Conservation (phyloP, 2,113 vertebrate genomes). For the Macaca mulatta region DNA sequence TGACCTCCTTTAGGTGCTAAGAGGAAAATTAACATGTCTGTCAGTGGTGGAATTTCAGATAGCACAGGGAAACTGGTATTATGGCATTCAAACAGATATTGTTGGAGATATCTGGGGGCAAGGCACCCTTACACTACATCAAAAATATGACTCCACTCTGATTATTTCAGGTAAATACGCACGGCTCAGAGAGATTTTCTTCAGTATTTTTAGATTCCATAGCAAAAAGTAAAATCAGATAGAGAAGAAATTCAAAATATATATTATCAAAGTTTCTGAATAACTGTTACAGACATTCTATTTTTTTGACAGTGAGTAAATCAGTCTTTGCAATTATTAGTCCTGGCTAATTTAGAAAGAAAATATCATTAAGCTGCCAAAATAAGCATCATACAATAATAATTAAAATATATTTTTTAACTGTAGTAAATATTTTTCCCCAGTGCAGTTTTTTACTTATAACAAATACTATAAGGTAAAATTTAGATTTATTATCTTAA, state of each 20-base stretch:
- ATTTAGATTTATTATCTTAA: neutral
- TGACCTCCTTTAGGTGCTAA: neutral
- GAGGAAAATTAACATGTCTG: neutral
- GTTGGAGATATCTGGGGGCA: too few relatives aligned
- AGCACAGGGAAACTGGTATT: neutral
- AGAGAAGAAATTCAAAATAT: neutral
- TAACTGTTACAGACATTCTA: neutral
- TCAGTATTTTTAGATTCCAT: neutral
- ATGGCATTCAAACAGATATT: neutral
- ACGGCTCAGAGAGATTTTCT: fast-evolving
- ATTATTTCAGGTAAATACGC: neutral
- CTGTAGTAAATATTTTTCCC: neutral
- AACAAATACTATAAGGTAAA: neutral
- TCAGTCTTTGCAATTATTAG: neutral
- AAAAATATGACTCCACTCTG: neutral
- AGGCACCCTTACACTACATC: neutral
- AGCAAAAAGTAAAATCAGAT: neutral
- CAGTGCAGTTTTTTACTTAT: neutral
- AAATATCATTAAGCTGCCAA: neutral
- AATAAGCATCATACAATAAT: neutral
- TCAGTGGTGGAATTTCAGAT: neutral
- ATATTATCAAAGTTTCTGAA: neutral
- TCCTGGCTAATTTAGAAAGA: neutral
- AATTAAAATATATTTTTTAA: neutral
- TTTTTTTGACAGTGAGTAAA: neutral